phyloP scores from a whole-genome alignment of 2,113 vertebrate species.

The Cryptomyrus ogoouensis region DNA sequence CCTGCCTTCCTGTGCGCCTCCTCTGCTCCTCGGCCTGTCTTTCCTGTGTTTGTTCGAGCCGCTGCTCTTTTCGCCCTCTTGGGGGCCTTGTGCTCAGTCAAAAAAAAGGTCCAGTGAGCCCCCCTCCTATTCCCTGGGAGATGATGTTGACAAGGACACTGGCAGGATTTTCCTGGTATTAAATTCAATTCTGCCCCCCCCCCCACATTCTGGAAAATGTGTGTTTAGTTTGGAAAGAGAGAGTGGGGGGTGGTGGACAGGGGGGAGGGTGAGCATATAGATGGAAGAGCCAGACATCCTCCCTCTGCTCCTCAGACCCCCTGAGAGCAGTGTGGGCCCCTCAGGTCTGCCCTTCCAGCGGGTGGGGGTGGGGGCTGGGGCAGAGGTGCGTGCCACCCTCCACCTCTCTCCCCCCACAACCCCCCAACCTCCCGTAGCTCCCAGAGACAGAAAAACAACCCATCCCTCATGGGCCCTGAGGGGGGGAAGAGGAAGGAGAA shows the following conservation, averaged over 20 bases:
- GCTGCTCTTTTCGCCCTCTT: conserved; percentile 27
- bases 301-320: conserved; percentile 12
- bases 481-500: conserved; percentile 36
- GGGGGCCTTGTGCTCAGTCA: conserved; percentile 37
- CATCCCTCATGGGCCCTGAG: conserved; percentile 40
- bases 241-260: conserved; percentile 37
- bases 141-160: conserved; percentile 48
- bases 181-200: conserved; percentile 37
- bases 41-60: conserved; percentile 38
- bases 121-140: conserved; percentile 50
- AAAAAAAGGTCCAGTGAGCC: conserved; percentile 33
- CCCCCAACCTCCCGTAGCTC: conserved; percentile 25
- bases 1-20: conserved; percentile 36
- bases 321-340: conserved; percentile 33
- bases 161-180: conserved; percentile 45
- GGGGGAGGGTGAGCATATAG: conserved; percentile 34
- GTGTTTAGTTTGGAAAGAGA: conserved; percentile 61
- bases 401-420: background rate
- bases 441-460: conserved; percentile 48
- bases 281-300: conserved; percentile 32
- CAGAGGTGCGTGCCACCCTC: conserved; percentile 33
- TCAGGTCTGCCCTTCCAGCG: conserved; percentile 28
- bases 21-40: conserved; percentile 6
- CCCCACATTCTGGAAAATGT: conserved; percentile 59
- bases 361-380: background rate